Evolutionary conservation across 2,888 invertebrate species (phyloP).

Genomic region (Drosophila melanosoma): DNA sequence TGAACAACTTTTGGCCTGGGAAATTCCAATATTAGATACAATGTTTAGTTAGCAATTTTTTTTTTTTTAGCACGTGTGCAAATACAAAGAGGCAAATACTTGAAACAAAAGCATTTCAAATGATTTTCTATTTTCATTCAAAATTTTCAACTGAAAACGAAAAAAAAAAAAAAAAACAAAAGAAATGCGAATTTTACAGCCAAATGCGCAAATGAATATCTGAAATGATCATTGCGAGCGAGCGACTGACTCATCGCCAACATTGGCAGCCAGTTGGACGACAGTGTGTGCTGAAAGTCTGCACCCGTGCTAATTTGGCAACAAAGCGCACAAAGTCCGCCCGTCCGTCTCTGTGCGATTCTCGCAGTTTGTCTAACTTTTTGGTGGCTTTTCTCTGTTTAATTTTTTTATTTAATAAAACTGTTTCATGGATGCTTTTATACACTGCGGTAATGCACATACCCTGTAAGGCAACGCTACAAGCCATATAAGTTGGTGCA

Average conservation of each 20-base stretch:
- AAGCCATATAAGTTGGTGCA: background rate
- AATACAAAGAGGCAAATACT: slow-evolving; percentile 5
- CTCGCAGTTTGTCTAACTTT: slow-evolving; percentile 39
- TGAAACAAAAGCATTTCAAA: slow-evolving; percentile 36
- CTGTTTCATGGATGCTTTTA: slow-evolving; percentile 10
- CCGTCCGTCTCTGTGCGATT: slow-evolving; percentile 14
- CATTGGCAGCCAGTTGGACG: slow-evolving; percentile 51
- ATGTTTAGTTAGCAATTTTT: slow-evolving; percentile 34
- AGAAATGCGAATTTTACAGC: slow-evolving; percentile 64
- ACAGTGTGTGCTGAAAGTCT: slow-evolving; percentile 72
- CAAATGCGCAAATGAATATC: slow-evolving; percentile 71
- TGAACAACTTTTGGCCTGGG: slow-evolving; percentile 19
- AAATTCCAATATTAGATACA: slow-evolving; percentile 7
- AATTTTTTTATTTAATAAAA: slow-evolving; percentile 34
- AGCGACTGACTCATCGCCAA: slow-evolving; percentile 61
- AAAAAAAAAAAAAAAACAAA: slow-evolving; percentile 24
- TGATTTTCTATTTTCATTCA: slow-evolving; percentile 39
- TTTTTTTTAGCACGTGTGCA: slow-evolving; percentile 50
- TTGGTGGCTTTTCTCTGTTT: slow-evolving; percentile 14
- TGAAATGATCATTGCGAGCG: slow-evolving; percentile 12
- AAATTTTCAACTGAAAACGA: slow-evolving; percentile 8
- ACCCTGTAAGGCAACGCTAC: background rate
- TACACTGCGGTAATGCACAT: slow-evolving; percentile 6
- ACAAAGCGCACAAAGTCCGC: slow-evolving; percentile 25
- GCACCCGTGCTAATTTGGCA: slow-evolving; percentile 71